Conservation (phyloP, 2,113 vertebrate genomes). For the Corythornis vintsioides region DNA sequence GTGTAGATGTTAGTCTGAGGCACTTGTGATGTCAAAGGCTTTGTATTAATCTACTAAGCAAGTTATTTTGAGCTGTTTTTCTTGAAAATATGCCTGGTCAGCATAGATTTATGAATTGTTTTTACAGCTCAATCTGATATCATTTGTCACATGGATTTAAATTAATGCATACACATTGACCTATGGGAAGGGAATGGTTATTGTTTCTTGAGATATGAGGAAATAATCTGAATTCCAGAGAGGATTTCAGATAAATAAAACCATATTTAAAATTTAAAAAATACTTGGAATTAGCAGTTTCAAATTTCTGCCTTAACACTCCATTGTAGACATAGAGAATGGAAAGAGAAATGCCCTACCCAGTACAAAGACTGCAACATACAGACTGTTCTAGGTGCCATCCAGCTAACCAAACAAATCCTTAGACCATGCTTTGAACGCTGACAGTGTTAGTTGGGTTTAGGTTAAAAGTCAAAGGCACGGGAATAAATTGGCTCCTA, state of each 20-base stretch:
- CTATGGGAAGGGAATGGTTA: not conserved
- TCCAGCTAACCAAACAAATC: not conserved
- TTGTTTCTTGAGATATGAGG: not conserved
- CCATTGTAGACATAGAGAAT: not conserved
- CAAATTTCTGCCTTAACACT: not conserved
- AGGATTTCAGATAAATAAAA: not conserved
- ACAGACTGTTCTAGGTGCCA: not conserved
- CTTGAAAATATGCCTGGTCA: not conserved
- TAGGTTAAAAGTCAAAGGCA: not conserved
- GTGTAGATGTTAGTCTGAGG: not conserved
- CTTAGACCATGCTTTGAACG: not conserved
- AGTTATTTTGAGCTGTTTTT: not conserved
- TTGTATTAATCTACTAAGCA: conserved; percentile 19
- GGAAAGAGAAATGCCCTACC: not conserved
- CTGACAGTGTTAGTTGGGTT: not conserved
- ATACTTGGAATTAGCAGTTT: not conserved
- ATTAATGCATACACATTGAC: not conserved
- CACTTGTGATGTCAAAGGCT: conserved; percentile 11
- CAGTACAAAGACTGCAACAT: not conserved
- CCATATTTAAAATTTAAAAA: not conserved
- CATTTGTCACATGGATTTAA: not conserved
- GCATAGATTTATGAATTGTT: not conserved
- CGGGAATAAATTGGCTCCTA: not conserved
- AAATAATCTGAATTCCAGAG: not conserved
- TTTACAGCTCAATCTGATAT: not conserved